Evolutionary conservation across 2,113 vertebrate species (phyloP).

Genomic region (Anseranas semipalmata): DNA sequence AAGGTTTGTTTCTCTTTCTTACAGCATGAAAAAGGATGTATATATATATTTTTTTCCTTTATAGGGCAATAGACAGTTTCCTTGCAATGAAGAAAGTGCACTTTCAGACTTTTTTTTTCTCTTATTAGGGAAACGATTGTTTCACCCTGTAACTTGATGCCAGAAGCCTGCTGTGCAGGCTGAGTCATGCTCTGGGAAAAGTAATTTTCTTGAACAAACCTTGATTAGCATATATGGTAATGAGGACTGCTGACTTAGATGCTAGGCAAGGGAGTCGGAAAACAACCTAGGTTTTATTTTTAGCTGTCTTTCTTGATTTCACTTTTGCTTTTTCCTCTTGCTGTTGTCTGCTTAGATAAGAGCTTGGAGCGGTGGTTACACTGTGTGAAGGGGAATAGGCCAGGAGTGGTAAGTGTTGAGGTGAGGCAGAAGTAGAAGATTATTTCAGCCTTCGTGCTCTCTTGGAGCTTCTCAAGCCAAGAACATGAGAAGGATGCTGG

Average conservation of each 20-base stretch:
- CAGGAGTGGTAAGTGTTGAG: neutral
- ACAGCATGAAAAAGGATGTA: neutral
- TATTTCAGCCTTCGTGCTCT: rapidly evolving
- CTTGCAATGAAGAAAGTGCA: neutral
- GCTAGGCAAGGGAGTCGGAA: neutral
- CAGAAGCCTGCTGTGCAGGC: neutral
- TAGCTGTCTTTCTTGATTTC: neutral
- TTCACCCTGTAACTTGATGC: neutral
- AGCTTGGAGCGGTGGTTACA: neutral
- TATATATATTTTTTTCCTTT: neutral
- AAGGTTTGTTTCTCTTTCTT: neutral
- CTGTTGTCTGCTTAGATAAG: neutral
- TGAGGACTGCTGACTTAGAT: neutral
- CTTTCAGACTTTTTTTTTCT: neutral
- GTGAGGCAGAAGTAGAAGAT: neutral
- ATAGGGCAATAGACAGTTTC: neutral
- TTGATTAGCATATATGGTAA: neutral
- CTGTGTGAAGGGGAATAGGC: neutral
- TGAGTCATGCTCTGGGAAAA: neutral
- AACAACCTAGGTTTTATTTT: neutral
- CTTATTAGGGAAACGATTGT: neutral
- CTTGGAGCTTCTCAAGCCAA: neutral
- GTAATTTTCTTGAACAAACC: neutral
- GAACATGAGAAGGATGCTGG: neutral
- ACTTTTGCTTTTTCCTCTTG: neutral